Conservation (phyloP, 2,113 vertebrate genomes). For the Diadophis punctatus region DNA sequence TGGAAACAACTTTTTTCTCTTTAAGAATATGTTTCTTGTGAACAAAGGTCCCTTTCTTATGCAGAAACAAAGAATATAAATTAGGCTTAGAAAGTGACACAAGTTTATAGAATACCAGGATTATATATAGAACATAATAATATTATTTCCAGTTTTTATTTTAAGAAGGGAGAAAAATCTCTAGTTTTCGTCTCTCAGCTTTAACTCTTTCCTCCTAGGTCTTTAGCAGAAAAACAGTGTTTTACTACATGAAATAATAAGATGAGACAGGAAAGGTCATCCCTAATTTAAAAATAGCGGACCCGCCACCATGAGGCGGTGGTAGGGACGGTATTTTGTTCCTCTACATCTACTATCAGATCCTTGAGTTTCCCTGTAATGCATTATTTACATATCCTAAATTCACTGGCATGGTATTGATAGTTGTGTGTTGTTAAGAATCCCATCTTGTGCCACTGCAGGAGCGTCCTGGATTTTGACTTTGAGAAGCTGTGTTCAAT, state of each 20-base stretch:
- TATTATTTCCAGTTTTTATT: neutral
- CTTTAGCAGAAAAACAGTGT: neutral
- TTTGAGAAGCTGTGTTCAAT: conserved; percentile 97
- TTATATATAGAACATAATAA: neutral
- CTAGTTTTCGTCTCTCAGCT: neutral
- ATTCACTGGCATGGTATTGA: neutral
- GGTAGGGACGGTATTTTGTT: neutral
- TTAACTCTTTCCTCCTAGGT: neutral
- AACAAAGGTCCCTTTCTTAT: neutral
- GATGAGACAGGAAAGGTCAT: neutral
- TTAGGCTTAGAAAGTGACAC: neutral
- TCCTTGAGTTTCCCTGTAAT: neutral
- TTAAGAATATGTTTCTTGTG: neutral
- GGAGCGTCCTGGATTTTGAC: conserved; percentile 95
- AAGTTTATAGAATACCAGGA: neutral
- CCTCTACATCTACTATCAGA: no score
- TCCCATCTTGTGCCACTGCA: conserved; percentile 41
- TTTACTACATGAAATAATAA: neutral
- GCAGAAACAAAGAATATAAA: neutral
- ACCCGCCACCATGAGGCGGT: neutral
- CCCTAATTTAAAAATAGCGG: no score
- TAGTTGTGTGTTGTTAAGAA: accelerated
- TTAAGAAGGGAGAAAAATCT: neutral
- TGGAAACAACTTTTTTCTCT: neutral
- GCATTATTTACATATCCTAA: neutral